Evolutionary conservation across 2,113 vertebrate species (phyloP).

Genomic region (Baryphthengus martii): DNA sequence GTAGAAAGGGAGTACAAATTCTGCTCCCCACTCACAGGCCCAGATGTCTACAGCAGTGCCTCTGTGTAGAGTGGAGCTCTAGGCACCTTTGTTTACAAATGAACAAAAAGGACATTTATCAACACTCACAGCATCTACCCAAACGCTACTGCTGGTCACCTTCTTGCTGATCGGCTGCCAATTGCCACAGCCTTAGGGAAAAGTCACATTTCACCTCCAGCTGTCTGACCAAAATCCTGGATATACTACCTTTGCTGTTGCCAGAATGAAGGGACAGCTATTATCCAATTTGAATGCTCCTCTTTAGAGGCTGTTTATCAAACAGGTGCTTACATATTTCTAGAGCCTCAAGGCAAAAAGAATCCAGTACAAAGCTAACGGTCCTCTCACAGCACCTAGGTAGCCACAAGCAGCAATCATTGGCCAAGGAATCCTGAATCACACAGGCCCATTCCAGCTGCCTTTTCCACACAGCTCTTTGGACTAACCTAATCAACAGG

Average conservation of each 20-base stretch:
- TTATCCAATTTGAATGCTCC: slow-evolving; percentile 20
- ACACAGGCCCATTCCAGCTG: neutral
- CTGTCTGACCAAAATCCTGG: neutral
- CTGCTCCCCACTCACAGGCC: neutral
- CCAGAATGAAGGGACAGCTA: slow-evolving; percentile 27
- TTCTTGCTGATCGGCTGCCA: slow-evolving; percentile 34
- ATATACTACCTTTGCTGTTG: slow-evolving; percentile 41
- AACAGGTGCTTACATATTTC: slow-evolving; percentile 60
- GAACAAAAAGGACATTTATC: slow-evolving; percentile 21
- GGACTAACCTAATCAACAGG: neutral
- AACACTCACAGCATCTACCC: no score
- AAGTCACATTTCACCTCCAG: neutral
- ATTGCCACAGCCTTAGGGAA: neutral
- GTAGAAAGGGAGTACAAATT: no score
- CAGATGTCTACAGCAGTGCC: no score
- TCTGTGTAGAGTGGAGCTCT: neutral
- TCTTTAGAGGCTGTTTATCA: slow-evolving; percentile 23
- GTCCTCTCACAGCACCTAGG: neutral
- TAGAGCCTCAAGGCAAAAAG: neutral
- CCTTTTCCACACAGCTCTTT: neutral
- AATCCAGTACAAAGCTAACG: neutral
- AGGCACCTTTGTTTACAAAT: neutral
- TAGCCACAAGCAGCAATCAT: neutral
- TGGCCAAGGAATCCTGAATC: neutral
- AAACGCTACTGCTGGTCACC: no score